Percentiles rank a stretch among this genome's conserved stretches.
Evolutionary conservation across 1,140 invertebrate species (phyloP).

Genomic region (Aphis craccivora): DNA sequence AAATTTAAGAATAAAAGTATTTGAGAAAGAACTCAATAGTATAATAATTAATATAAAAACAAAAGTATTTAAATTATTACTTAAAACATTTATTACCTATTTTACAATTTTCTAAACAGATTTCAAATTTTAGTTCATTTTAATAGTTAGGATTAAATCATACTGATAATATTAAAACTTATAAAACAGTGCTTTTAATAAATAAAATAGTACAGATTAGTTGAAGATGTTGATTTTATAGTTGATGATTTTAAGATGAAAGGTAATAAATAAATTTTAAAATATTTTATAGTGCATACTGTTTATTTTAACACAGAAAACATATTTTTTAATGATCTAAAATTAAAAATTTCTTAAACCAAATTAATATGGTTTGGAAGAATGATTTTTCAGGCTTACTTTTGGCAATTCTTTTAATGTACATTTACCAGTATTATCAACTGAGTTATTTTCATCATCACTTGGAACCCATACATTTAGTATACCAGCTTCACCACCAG

Average conservation of each 20-base stretch:
- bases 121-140: neutral
- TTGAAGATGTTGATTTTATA: neutral
- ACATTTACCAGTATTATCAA: constrained; percentile 12
- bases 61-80: neutral
- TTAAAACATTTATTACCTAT: neutral
- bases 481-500: constrained; percentile 60
- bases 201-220: neutral
- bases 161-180: neutral
- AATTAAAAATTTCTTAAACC: neutral
- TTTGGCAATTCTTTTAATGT: constrained; percentile 38
- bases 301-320: neutral
- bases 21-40: neutral
- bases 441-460: neutral
- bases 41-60: neutral
- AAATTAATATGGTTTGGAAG: constrained; percentile 52
- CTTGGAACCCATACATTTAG: constrained; percentile 59
- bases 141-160: neutral
- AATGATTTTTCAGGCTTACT: constrained; percentile 36
- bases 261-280: neutral
- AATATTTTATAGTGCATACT: neutral
- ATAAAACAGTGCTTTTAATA: neutral
- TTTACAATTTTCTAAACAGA: neutral
- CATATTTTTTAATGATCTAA: neutral
- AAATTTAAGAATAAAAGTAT: no score
- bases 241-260: no score